phyloP scores from a whole-genome alignment of 1,140 invertebrate species.

The Aphelenchoides fujianensis region DNA sequence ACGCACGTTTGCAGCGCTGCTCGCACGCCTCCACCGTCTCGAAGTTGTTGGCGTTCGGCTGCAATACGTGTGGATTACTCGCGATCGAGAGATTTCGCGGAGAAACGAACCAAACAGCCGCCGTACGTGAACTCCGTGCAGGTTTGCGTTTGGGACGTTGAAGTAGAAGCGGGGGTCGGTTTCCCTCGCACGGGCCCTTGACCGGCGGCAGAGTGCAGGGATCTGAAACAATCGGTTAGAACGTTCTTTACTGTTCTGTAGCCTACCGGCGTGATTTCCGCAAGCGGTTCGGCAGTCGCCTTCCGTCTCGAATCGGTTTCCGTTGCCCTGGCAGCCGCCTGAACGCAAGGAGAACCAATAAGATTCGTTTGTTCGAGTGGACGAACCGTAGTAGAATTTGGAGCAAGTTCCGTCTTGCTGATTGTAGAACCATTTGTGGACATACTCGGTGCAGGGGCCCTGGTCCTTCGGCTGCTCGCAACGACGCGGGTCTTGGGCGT shows the following conservation, averaged over 20 bases:
- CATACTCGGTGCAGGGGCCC: conserved; percentile 81
- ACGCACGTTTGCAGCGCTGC: conserved; percentile 64
- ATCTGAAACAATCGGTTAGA: too few relatives aligned
- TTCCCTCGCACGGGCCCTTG: conserved; percentile 73
- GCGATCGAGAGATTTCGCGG: too few relatives aligned
- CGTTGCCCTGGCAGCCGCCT: conserved; percentile 62
- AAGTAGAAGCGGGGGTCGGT: conserved; percentile 74
- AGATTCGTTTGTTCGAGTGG: too few relatives aligned
- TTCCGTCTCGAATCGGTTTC: conserved; percentile 70
- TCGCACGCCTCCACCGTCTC: conserved; percentile 46
- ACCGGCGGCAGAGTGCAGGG: conserved; percentile 76
- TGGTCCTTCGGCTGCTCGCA: conserved; percentile 70
- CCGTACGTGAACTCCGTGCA: conserved; percentile 70
- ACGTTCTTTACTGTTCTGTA: conserved; percentile 16
- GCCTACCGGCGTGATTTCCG: conserved; percentile 59
- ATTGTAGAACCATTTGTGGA: conserved; percentile 77
- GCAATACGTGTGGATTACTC: neutral
- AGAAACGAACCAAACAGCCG: conserved; percentile 47
- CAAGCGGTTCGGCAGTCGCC: conserved; percentile 77
- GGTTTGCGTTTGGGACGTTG: conserved; percentile 68
- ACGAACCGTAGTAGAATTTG: conserved; percentile 84
- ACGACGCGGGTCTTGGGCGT: conserved; percentile 6
- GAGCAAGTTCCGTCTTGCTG: conserved; percentile 76
- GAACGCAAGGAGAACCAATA: too few relatives aligned
- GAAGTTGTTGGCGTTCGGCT: conserved; percentile 76